These are phyloP conservation scores for Lasioglossum zephyrum DNA, from an alignment of 2,888 invertebrate genomes.

Conservation along the genomic window DNA sequence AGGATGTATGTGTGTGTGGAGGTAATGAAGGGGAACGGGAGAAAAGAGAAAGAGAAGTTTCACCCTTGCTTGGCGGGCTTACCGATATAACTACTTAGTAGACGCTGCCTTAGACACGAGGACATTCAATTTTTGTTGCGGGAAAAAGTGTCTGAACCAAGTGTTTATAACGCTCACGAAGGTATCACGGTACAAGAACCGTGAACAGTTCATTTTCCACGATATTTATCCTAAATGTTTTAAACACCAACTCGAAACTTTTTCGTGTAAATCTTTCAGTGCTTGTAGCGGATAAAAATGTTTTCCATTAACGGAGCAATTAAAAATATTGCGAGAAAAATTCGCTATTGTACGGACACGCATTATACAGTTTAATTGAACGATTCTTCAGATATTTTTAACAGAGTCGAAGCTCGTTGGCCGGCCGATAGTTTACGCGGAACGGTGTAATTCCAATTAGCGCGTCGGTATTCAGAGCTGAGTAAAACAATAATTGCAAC, in stretches of 20 bases:
- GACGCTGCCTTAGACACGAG: background rate
- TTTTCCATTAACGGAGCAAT: background rate
- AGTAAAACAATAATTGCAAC: conserved; percentile 14
- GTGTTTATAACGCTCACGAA: background rate
- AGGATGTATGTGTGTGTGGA: background rate
- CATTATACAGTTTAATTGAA: background rate
- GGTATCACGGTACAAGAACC: background rate
- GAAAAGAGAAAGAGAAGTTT: background rate
- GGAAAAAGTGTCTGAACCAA: background rate
- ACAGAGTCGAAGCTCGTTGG: too few relatives aligned
- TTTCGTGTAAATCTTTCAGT: background rate
- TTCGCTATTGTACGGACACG: too few relatives aligned
- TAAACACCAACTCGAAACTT: background rate
- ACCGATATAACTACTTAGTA: background rate
- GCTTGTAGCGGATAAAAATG: too few relatives aligned
- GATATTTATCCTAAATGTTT: background rate
- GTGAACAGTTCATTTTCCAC: background rate
- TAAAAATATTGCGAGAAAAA: background rate
- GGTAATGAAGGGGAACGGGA: background rate
- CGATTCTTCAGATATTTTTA: background rate
- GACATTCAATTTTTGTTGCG: background rate
- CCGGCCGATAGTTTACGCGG: background rate
- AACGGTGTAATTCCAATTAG: conserved; percentile 16
- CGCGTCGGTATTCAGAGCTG: background rate
- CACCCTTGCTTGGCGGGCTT: background rate